A percentile compares a stretch with the other conserved stretches of the same genome.
Evolutionary conservation across 1,140 invertebrate species (phyloP).

Genomic region (Cydia fagiglandana): DNA sequence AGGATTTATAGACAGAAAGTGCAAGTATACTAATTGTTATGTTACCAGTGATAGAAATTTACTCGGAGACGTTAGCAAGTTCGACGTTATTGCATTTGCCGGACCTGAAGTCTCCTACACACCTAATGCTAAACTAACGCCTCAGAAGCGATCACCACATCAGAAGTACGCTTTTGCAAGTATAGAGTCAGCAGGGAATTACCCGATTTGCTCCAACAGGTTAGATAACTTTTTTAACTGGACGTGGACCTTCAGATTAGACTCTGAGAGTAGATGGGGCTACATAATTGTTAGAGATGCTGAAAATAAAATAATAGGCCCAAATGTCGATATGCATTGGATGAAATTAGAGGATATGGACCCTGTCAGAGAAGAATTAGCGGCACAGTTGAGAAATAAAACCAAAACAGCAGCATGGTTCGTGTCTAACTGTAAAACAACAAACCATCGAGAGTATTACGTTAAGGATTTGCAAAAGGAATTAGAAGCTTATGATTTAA

Average conservation of each 20-base stretch:
- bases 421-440: conserved; percentile 82
- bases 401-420: conserved; percentile 81
- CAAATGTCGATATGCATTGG: conserved; percentile 54
- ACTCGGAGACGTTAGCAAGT: conserved; percentile 41
- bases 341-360: conserved; percentile 57
- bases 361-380: conserved; percentile 49
- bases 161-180: conserved; percentile 71
- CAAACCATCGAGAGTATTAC: conserved; percentile 79
- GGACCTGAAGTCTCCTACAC: conserved; percentile 39
- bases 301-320: conserved; percentile 55
- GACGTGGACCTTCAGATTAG: conserved; percentile 83
- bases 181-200: conserved; percentile 65
- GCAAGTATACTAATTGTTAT: conserved; percentile 41
- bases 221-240: conserved; percentile 79
- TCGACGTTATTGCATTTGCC: conserved; percentile 46
- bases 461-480: conserved; percentile 79
- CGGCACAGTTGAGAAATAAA: conserved; percentile 60
- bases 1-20: conserved; percentile 40
- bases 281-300: conserved; percentile 63
- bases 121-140: conserved; percentile 34
- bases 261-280: conserved; percentile 81
- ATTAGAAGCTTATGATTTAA: conserved; percentile 61
- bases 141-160: conserved; percentile 47
- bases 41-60: conserved; percentile 39
- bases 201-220: conserved; percentile 45